Percentiles rank a stretch among this genome's conserved stretches.
phyloP scores from a whole-genome alignment of 2,888 invertebrate species.

The Arctia plantaginis region DNA sequence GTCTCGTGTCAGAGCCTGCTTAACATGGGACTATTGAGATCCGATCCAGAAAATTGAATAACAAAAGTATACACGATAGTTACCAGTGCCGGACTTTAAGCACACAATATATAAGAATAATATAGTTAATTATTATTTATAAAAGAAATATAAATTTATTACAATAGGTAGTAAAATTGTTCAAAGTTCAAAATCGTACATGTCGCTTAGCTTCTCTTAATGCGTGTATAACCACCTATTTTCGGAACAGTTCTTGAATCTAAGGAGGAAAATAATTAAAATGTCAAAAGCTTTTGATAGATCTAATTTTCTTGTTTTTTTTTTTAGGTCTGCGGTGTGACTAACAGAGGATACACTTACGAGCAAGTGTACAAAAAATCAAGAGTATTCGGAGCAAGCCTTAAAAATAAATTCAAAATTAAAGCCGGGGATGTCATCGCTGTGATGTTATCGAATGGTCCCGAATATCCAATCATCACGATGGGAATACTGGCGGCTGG shows the following conservation, averaged over 20 bases:
- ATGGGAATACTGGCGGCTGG: conserved; percentile 89
- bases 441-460: conserved; percentile 89
- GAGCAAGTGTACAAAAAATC: conserved; percentile 87
- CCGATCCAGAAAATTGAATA: no score
- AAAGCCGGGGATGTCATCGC: conserved; percentile 88
- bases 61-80: no score
- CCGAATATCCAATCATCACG: conserved; percentile 88
- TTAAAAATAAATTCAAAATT: conserved; percentile 88
- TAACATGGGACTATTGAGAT: no score
- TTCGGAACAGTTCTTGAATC: neutral
- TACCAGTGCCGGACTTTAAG: no score
- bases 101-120: no score
- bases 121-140: no score
- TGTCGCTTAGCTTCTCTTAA: no score
- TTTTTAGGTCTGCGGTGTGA: conserved; percentile 78
- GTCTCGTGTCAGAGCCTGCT: no score
- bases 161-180: no score
- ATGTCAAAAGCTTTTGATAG: neutral
- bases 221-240: no score
- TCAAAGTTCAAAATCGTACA: no score
- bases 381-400: conserved; percentile 86
- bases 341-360: conserved; percentile 89
- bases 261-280: neutral
- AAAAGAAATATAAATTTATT: no score
- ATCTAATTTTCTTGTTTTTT: neutral